Evolutionary conservation across 35 echinoderm and acorn worm species (phyloP), one percentile per base, ranked within the genome.

Genomic region (Stichopus chloronotus): DNA sequence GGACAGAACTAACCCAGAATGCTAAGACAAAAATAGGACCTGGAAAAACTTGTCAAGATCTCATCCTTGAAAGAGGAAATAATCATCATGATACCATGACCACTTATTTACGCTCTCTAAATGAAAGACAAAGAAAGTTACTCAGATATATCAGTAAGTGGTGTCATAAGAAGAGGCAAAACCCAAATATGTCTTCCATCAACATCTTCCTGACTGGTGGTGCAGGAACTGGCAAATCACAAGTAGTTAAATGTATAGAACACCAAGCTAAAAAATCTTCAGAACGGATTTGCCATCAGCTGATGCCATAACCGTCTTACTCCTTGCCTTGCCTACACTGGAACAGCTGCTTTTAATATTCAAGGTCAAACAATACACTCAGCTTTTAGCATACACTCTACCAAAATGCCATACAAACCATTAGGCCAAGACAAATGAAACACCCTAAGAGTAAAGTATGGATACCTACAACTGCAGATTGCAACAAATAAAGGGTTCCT

Each of bases 301-400:
- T 78, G 74, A 78, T 78, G 95, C 63, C 56, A 76, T 76, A 69
- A 84, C 78, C 76, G 88, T 96, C 24, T 71, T 96, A 24, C 63
- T 96, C 7, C 76, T 83, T 5, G n/a, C n/a, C n/a, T n/a, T n/a
- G 87, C 95, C 53, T 92, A 53, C n/a, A 96, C 95, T 72, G 86
- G 87, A 91, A 83, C 78, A 24, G 92, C 95, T 93, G 92, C 95
- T 9, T 92, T 91, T 72, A 96, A 96, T 86, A 96, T 96, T 7
- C 17, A 77, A 69, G 92, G 57, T 2, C 9, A 78, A 19, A 90
- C 92, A 24, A 69, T 93, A 79, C 86, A 91, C 52, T 25, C 16
- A 63, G 52, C 86, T 14, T 78, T 91, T 0, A 58, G 6, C 6
- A 30, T 83, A 83, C 84, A 71, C 7, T n/a, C 74, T 78, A 63